Conservation (phyloP, 2,113 vertebrate species). For the Tachysurus fulvidraco region DNA sequence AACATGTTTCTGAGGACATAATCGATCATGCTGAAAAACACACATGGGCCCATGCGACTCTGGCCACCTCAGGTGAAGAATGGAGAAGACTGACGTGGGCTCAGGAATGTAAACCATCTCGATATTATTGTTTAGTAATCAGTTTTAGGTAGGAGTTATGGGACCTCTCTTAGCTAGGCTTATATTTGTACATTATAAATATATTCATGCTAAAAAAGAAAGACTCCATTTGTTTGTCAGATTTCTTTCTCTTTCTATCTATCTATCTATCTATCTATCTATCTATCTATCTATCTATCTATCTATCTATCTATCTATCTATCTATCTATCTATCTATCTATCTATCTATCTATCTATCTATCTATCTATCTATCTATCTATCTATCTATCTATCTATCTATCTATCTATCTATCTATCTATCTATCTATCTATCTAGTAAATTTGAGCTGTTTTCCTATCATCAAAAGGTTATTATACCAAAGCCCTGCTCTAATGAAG, state of each 20-base stretch:
- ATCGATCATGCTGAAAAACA: constrained; percentile 56
- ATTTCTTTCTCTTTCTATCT: not conserved
- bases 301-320: too few relatives aligned
- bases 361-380: too few relatives aligned
- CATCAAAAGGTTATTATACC: not conserved
- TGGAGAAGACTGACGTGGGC: not conserved
- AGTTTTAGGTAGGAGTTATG: constrained; percentile 49
- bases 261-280: too few relatives aligned
- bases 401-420: too few relatives aligned
- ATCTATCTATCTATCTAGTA: too few relatives aligned
- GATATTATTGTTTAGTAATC: constrained; percentile 50
- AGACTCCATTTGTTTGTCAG: not conserved
- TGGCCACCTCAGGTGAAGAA: constrained; percentile 42
- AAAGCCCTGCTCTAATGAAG: not conserved
- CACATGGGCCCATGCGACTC: constrained; percentile 30
- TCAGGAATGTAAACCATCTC: constrained; percentile 52
- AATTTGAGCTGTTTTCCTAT: not conserved
- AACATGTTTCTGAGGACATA: constrained; percentile 58
- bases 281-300: too few relatives aligned
- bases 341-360: too few relatives aligned
- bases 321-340: too few relatives aligned
- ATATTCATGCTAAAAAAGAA: constrained; percentile 44
- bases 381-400: too few relatives aligned
- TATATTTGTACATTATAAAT: constrained; percentile 54
- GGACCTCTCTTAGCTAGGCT: constrained; percentile 37